A percentile compares a stretch with the other conserved stretches of the same genome.
Conservation (phyloP, 1,140 invertebrate genomes). For the Amphibalanus amphitrite region DNA sequence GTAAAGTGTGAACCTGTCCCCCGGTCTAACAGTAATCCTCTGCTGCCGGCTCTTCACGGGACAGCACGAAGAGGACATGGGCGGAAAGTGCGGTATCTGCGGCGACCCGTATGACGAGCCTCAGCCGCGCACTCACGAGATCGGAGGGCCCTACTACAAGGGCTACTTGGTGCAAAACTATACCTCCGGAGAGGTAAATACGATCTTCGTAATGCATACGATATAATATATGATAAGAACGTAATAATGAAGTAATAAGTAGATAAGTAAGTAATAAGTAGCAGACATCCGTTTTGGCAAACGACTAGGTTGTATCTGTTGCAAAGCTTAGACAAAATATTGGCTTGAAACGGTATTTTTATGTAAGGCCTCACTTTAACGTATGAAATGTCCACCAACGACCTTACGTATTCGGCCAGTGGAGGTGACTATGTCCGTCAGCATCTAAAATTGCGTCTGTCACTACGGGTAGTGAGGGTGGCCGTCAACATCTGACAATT, state of each 20-base stretch:
- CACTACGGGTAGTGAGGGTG: too few relatives aligned
- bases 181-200: conserved; percentile 3
- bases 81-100: conserved; percentile 31
- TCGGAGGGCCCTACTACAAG: conserved; percentile 18
- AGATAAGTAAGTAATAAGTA: not conserved
- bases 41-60: too few relatives aligned
- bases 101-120: conserved; percentile 28
- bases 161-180: conserved; percentile 17
- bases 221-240: not conserved
- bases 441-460: too few relatives aligned
- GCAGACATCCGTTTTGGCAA: too few relatives aligned
- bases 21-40: too few relatives aligned
- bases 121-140: conserved; percentile 22
- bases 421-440: too few relatives aligned
- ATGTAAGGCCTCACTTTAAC: too few relatives aligned
- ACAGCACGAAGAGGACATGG: conserved; percentile 21
- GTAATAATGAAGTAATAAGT: not conserved
- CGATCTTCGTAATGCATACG: not conserved
- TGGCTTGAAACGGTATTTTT: too few relatives aligned
- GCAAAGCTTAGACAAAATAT: not conserved
- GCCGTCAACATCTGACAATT: not conserved
- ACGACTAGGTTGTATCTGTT: not conserved
- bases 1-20: too few relatives aligned
- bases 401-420: too few relatives aligned
- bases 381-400: too few relatives aligned